These are phyloP conservation scores for Oncorhynchus keta DNA, from an alignment of 2,113 vertebrate genomes.

Conservation along the genomic window DNA sequence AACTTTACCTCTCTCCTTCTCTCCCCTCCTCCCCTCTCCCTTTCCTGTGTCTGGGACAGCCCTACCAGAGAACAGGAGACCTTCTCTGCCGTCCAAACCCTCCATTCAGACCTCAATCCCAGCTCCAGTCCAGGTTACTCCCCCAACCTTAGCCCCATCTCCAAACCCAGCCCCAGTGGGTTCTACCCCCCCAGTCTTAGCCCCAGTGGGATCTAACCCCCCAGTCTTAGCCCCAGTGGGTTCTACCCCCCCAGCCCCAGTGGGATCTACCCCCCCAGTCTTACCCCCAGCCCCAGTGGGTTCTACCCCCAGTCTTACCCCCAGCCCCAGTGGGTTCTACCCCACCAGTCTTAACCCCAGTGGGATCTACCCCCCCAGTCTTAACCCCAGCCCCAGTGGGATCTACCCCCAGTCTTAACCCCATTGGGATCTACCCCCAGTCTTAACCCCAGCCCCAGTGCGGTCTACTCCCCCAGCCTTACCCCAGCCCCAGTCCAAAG, in stretches of 20 bases:
- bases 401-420: not conserved
- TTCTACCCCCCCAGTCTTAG: too few relatives aligned
- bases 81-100: not conserved
- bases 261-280: not conserved
- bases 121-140: too few relatives aligned
- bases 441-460: not conserved
- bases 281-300: not conserved
- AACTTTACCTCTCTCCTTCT: too few relatives aligned
- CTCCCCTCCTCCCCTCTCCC: too few relatives aligned
- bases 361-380: not conserved
- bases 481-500: constrained; percentile 32
- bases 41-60: not conserved
- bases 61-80: not conserved
- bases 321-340: not conserved
- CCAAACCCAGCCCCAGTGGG: too few relatives aligned
- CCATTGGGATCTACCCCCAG: too few relatives aligned
- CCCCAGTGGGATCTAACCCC: too few relatives aligned
- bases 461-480: not conserved
- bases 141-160: too few relatives aligned
- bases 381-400: not conserved
- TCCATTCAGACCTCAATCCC: not conserved
- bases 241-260: too few relatives aligned
- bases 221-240: too few relatives aligned
- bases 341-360: not conserved
- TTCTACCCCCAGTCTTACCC: not conserved